These are phyloP conservation scores for Emydura subglobosa DNA, from an alignment of 2,113 vertebrate genomes.

Conservation along the genomic window DNA sequence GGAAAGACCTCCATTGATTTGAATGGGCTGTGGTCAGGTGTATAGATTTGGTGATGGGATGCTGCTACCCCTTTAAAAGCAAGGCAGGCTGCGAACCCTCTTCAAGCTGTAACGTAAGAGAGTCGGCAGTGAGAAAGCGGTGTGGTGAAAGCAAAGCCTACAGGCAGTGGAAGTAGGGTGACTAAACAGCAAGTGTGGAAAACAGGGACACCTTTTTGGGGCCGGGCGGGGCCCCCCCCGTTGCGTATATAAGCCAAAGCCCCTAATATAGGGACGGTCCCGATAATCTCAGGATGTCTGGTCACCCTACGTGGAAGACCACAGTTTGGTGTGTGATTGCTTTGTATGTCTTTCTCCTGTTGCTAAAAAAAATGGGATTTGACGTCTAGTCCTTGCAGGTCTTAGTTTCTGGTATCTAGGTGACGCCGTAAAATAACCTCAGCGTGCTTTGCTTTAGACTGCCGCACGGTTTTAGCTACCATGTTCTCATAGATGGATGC, in stretches of 20 bases:
- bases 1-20: no score
- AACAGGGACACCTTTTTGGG: no score
- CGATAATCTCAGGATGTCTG: no score
- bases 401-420: background rate
- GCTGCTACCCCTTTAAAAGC: background rate
- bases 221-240: no score
- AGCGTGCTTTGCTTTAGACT: background rate
- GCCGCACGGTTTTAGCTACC: accelerated
- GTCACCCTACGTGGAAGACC: background rate
- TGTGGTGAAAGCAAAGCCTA: background rate
- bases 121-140: background rate
- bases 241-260: no score
- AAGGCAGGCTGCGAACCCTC: background rate
- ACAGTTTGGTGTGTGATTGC: background rate
- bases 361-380: background rate
- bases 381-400: background rate
- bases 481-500: background rate
- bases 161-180: no score
- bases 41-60: background rate
- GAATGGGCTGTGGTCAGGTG: background rate
- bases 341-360: background rate
- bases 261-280: no score
- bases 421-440: background rate
- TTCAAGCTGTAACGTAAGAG: background rate
- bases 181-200: no score